Conservation (phyloP, 2,888 invertebrate species). For the Euclidia mi region DNA sequence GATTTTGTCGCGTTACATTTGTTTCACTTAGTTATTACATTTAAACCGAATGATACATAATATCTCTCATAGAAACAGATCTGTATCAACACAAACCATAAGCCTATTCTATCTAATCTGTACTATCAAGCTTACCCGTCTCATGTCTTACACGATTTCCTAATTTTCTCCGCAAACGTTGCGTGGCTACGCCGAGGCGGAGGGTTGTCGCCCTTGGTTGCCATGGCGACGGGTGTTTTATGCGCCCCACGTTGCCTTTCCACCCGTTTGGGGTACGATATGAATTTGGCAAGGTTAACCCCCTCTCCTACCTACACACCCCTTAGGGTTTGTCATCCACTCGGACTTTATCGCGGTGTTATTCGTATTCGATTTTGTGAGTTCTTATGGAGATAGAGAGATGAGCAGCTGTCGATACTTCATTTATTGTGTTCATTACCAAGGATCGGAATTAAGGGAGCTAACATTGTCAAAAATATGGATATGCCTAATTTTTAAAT, state of each 20-base stretch:
- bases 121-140: conserved; percentile 32
- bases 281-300: conserved; percentile 71
- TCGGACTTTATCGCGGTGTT: conserved; percentile 47
- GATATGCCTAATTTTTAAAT: no score
- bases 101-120: conserved; percentile 23
- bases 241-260: conserved; percentile 74
- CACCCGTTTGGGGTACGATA: conserved; percentile 54
- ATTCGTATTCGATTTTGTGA: conserved; percentile 30
- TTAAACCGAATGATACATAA: no score
- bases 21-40: no score
- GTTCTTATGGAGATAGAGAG: conserved; percentile 7
- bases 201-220: conserved; percentile 85
- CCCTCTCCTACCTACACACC: conserved; percentile 33
- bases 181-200: conserved; percentile 54
- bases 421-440: no score
- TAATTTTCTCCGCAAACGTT: conserved; percentile 61
- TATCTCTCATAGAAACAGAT: neutral
- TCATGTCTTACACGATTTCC: conserved; percentile 54
- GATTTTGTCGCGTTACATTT: no score
- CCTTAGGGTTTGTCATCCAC: conserved; percentile 51
- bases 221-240: conserved; percentile 82
- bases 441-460: no score
- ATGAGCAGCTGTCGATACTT: no score
- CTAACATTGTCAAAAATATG: no score
- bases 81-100: conserved; percentile 20